Base-by-base conservation (phyloP, 2,888 invertebrate genomes). In the Eupithecia exiguata region DNA sequence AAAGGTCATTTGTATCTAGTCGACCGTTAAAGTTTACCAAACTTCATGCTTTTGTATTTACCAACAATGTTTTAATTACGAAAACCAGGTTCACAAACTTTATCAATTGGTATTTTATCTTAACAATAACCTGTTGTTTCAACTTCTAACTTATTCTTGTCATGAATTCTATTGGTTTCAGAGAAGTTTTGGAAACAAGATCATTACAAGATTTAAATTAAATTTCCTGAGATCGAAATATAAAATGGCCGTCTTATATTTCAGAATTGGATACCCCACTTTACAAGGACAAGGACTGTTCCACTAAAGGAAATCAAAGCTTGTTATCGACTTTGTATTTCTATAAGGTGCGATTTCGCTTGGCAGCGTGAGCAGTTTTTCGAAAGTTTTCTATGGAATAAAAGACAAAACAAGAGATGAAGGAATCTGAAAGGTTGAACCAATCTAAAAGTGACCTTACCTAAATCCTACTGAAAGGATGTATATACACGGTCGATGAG, bases 181-280 rank as follows among this genome's bases (percentile, higher is more conserved):
- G 6, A 21, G 40, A 66, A 66, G 40, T 66, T 66, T 18, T 16
- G 62, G 62, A 35, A 66, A 40, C 21, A 66, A 40, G 65, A 36
- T 43, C 40, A 66, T 66, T 66, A 62, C 66, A 66, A 38, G 66
- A 12, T 43, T 66, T 66, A 43, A 66, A 66, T 66, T 40, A 66
- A 66, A 66, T 66, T 66, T 40, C 66, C 21, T 9, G 7, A 43
- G 66, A 65, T 40, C 36, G 5, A 16, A 65, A 21, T 9, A 35
- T 62, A 62, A 61, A 62, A 18, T 35, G 12, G 25, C 14, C 66
- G 65, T 21, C 18, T 65, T 40, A 38, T 21, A 40, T 40, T 66
- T 66, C 66, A 21, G 38, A 40, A 66, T 40, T 38, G 5, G 66
- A 66, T 36, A 12, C 12, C n/a, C 14, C 0, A 66, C 9, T 35